Percentiles rank a stretch among this genome's conserved stretches.
These are phyloP conservation scores for Dicrurus megarhynchus DNA, from an alignment of 2,113 vertebrate genomes.

Conservation along the genomic window DNA sequence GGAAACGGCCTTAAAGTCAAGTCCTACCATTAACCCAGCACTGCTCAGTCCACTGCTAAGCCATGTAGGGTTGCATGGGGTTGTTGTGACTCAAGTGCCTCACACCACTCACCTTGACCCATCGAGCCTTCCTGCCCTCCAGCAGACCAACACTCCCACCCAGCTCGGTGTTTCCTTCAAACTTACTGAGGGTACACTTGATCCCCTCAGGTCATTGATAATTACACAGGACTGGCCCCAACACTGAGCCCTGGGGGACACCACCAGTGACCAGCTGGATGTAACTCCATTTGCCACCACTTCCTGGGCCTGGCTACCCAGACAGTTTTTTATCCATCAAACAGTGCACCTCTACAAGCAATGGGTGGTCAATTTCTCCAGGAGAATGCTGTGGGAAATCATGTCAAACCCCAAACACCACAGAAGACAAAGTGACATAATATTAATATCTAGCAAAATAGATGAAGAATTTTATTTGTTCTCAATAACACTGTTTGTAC, in stretches of 20 bases:
- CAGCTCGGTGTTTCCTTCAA: not conserved
- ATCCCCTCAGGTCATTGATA: not conserved
- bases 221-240: not conserved
- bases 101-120: not conserved
- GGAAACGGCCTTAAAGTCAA: not conserved
- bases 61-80: not conserved
- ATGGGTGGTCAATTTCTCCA: not conserved
- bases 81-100: not conserved
- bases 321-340: not conserved
- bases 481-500: not conserved
- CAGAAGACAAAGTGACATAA: not conserved
- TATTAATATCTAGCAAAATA: constrained; percentile 1
- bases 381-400: not conserved
- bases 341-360: not conserved
- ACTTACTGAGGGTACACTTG: not conserved
- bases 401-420: not conserved
- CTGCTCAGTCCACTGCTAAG: not conserved
- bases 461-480: constrained; percentile 27
- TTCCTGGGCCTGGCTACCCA: not conserved
- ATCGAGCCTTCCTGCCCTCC: not conserved
- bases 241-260: not conserved
- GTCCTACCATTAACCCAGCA: not conserved
- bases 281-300: not conserved
- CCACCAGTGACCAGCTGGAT: not conserved
- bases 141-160: not conserved